Conservation (phyloP, 2,797 vertebrate genomes). For the Dendrocincla fuliginosa region DNA sequence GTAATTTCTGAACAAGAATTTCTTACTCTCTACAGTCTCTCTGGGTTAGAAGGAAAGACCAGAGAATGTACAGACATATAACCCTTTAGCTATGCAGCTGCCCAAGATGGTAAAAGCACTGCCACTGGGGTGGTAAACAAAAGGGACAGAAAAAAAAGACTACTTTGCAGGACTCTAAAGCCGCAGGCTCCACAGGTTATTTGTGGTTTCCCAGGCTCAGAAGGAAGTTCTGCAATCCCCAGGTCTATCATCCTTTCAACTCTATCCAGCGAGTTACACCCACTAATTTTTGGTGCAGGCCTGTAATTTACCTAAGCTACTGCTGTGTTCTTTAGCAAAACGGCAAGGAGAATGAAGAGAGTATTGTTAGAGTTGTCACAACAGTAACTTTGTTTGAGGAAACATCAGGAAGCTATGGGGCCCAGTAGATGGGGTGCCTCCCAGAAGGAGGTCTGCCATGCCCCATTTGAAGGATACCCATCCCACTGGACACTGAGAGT, state of each 20-base stretch:
- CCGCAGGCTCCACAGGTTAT: rapidly evolving
- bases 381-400: background rate
- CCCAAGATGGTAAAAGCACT: background rate
- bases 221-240: background rate
- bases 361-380: background rate
- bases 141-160: background rate
- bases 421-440: rapidly evolving
- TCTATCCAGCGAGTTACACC: constrained; percentile 11
- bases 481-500: rapidly evolving
- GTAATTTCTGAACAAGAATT: background rate
- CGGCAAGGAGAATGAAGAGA: background rate
- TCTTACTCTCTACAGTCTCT: background rate
- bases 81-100: background rate
- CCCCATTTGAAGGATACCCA: background rate
- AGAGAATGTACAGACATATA: background rate
- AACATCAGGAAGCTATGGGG: rapidly evolving
- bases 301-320: constrained; percentile 40
- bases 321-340: background rate
- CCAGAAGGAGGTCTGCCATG: rapidly evolving
- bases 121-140: background rate
- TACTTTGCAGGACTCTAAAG: background rate
- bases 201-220: constrained; percentile 5
- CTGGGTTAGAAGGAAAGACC: background rate
- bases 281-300: background rate
- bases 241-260: constrained; percentile 6